Conservation (phyloP, 2,797 vertebrate genomes). For the Micropoecilia bifurca region DNA sequence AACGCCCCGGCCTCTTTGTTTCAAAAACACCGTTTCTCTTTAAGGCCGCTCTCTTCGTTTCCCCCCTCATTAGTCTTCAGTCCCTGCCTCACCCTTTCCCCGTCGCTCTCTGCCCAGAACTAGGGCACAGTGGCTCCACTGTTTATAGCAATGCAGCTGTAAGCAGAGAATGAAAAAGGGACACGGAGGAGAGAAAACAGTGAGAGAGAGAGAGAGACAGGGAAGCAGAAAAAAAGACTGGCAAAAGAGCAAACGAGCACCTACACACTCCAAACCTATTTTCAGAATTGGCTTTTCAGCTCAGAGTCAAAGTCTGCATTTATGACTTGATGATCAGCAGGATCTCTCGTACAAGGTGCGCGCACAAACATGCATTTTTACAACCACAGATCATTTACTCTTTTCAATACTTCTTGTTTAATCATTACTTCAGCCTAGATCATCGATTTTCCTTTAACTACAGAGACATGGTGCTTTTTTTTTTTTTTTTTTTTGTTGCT, state of each 20-base stretch:
- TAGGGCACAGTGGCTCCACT: slow-evolving; percentile 78
- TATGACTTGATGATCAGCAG: slow-evolving; percentile 46
- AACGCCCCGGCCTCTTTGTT: slow-evolving; percentile 19
- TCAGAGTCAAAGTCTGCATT: slow-evolving; percentile 64
- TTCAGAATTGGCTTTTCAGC: slow-evolving; percentile 18
- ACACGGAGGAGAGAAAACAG: slow-evolving; percentile 16
- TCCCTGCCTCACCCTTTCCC: slow-evolving; percentile 49
- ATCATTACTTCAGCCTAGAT: slow-evolving; percentile 45
- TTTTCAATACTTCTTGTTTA: slow-evolving; percentile 35
- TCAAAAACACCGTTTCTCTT: slow-evolving; percentile 45
- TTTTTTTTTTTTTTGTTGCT: neutral
- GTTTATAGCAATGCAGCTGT: slow-evolving; percentile 76
- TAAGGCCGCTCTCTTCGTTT: slow-evolving; percentile 29
- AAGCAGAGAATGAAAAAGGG: slow-evolving; percentile 43
- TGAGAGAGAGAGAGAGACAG: slow-evolving; percentile 15
- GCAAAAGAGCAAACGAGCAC: slow-evolving; percentile 15
- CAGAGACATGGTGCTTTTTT: neutral
- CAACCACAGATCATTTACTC: slow-evolving; percentile 17
- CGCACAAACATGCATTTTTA: neutral
- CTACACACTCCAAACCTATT: slow-evolving; percentile 14
- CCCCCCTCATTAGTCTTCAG: slow-evolving; percentile 59
- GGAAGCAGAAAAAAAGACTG: slow-evolving; percentile 24
- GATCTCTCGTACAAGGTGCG: slow-evolving; percentile 10
- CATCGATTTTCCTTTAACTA: neutral
- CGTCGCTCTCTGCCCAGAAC: slow-evolving; percentile 57